These are phyloP conservation scores for Pseudomugil gertrudae DNA, from an alignment of 2,797 vertebrate species.

Conservation along the genomic window DNA sequence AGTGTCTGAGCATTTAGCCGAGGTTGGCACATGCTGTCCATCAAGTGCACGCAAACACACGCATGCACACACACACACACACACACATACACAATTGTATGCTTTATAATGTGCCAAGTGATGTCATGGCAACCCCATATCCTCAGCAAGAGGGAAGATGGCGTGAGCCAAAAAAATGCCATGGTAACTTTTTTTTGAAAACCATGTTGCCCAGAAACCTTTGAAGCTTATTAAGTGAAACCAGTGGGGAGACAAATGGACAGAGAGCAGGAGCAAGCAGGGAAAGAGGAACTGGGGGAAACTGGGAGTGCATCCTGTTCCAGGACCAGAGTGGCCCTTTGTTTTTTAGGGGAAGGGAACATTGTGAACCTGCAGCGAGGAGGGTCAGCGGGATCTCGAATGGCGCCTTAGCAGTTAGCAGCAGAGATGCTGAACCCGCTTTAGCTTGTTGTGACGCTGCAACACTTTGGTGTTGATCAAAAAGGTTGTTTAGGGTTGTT, in stretches of 20 bases:
- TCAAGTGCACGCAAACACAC: conserved; percentile 24
- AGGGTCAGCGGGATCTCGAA: conserved; percentile 41
- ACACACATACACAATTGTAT: conserved; percentile 73
- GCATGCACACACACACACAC: conserved; percentile 31
- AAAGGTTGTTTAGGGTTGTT: conserved; percentile 22
- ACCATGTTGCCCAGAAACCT: conserved; percentile 84
- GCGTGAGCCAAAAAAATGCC: conserved; percentile 85
- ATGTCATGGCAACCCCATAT: conserved; percentile 86
- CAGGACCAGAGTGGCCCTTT: conserved; percentile 74
- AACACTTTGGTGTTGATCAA: conserved; percentile 16
- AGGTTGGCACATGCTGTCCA: conserved; percentile 71
- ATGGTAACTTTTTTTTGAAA: conserved; percentile 82
- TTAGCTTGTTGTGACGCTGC: conserved; percentile 17
- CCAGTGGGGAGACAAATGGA: conserved; percentile 79
- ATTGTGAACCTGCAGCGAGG: conserved; percentile 70
- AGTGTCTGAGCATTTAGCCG: conserved; percentile 72
- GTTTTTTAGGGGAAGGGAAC: conserved; percentile 76
- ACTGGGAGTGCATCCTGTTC: conserved; percentile 69
- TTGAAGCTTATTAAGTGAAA: conserved; percentile 87
- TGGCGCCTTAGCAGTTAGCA: conserved; percentile 42
- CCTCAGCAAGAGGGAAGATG: conserved; percentile 78
- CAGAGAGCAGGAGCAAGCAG: conserved; percentile 48
- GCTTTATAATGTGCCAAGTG: conserved; percentile 83
- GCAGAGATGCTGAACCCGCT: conserved; percentile 19
- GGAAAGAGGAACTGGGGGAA: conserved; percentile 21